These are phyloP conservation scores for Coremacera marginata DNA, from an alignment of 2,888 invertebrate genomes.

Conservation along the genomic window DNA sequence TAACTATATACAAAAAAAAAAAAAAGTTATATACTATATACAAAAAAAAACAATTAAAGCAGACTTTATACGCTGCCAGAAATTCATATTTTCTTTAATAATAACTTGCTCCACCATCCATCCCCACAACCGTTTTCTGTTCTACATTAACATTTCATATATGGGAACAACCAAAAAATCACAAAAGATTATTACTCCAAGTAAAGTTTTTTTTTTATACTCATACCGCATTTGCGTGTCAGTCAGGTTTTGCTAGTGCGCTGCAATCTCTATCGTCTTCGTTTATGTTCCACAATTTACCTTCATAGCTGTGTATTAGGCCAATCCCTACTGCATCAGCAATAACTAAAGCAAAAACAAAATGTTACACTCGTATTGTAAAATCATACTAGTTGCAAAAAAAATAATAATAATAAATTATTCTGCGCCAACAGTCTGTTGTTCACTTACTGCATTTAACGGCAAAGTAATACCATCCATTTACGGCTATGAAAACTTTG, in stretches of 20 bases:
- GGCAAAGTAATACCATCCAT: conserved; percentile 7
- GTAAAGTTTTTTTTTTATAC: conserved; percentile 7
- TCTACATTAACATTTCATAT: not conserved
- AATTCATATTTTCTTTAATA: not conserved
- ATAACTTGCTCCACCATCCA: not conserved
- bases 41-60: too few species aligned
- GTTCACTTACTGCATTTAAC: conserved; percentile 12
- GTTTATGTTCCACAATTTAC: conserved; percentile 2
- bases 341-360: conserved; percentile 37
- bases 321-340: not conserved
- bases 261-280: conserved; percentile 15
- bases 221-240: conserved; percentile 32
- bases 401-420: conserved; percentile 25
- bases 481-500: conserved; percentile 3
- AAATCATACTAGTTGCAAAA: conserved; percentile 8
- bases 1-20: too few species aligned
- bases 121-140: not conserved
- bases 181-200: conserved; percentile 13
- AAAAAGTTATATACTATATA: too few species aligned
- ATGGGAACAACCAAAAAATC: conserved; percentile 1
- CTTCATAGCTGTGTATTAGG: conserved; percentile 41
- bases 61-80: too few species aligned
- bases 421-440: conserved; percentile 13
- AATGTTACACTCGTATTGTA: not conserved
- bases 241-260: not conserved